phyloP scores from a whole-genome alignment of 2,888 invertebrate species.

The Ryuthela nishihirai region DNA sequence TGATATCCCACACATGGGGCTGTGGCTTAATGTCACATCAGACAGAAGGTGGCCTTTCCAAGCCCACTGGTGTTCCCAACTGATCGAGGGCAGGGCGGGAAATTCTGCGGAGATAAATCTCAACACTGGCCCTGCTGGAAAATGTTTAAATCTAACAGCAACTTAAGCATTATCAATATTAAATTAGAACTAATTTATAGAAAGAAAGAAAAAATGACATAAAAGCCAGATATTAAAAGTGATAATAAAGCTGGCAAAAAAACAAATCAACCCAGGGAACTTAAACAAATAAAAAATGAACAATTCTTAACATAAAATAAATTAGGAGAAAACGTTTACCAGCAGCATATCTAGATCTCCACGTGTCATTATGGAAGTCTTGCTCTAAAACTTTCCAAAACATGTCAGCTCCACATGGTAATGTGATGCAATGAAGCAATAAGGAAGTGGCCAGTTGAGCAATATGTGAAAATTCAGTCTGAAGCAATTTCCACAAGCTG shows the following conservation, averaged over 20 bases:
- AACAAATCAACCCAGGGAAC: too few species aligned
- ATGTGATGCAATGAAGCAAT: slow-evolving; percentile 87
- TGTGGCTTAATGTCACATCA: too few species aligned
- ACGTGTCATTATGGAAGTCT: slow-evolving; percentile 85
- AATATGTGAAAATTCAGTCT: slow-evolving; percentile 89
- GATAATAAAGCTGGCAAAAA: neutral
- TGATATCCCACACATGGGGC: too few species aligned
- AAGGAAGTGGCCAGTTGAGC: slow-evolving; percentile 89
- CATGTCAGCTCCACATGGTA: slow-evolving; percentile 89
- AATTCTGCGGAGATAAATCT: too few species aligned
- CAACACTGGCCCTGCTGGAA: too few species aligned
- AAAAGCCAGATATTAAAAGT: neutral
- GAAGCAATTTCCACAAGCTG: slow-evolving; percentile 89
- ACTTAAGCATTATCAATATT: too few species aligned
- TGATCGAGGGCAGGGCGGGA: too few species aligned
- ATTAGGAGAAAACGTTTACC: slow-evolving; percentile 52
- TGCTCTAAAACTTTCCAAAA: slow-evolving; percentile 94
- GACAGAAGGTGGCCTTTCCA: too few species aligned
- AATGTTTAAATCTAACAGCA: too few species aligned
- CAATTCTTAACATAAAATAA: neutral
- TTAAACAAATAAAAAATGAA: neutral
- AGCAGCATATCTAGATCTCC: slow-evolving; percentile 86
- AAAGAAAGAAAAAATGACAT: neutral
- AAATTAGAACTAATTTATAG: too few species aligned
- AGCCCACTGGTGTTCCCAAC: too few species aligned